Percentiles rank a stretch among this genome's conserved stretches.
phyloP scores from a whole-genome alignment of 2,888 invertebrate genomes.

The Fissipunctia ypsillon region DNA sequence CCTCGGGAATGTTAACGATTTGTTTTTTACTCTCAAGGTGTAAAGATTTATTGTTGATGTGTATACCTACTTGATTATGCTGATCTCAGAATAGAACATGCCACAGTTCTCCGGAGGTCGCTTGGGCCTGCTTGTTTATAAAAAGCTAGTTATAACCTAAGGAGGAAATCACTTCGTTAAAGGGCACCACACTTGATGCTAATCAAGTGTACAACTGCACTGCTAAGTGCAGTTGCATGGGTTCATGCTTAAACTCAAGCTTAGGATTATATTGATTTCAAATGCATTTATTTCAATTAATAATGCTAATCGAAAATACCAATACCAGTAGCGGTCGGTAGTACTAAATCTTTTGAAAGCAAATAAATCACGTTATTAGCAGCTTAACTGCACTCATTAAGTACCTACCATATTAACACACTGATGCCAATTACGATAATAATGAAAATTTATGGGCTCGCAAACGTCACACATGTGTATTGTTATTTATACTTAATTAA shows the following conservation, averaged over 20 bases:
- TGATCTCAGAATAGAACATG: too few species aligned
- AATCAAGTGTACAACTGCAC: too few species aligned
- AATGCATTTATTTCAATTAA: too few species aligned
- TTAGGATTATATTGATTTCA: background rate
- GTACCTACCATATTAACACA: slow-evolving; percentile 17
- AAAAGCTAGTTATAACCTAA: too few species aligned
- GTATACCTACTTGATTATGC: too few species aligned
- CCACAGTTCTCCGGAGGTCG: too few species aligned
- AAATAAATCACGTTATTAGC: slow-evolving; percentile 20
- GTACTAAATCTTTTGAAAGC: slow-evolving; percentile 5
- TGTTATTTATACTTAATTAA: slow-evolving; percentile 32
- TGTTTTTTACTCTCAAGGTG: too few species aligned
- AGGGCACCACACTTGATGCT: too few species aligned
- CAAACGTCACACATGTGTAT: slow-evolving; percentile 25
- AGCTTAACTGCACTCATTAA: slow-evolving; percentile 7
- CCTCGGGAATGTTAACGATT: background rate
- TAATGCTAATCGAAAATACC: too few species aligned
- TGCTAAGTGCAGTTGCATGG: background rate
- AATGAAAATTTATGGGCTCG: slow-evolving; percentile 19
- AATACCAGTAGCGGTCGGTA: background rate
- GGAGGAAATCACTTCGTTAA: too few species aligned
- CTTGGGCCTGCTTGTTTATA: too few species aligned
- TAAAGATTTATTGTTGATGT: too few species aligned
- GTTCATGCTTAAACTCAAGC: background rate
- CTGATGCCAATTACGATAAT: slow-evolving; percentile 24